Percentiles rank a stretch among this genome's conserved stretches.
Conservation (phyloP, 2,113 vertebrate species). For the Ornithorhynchus anatinus region DNA sequence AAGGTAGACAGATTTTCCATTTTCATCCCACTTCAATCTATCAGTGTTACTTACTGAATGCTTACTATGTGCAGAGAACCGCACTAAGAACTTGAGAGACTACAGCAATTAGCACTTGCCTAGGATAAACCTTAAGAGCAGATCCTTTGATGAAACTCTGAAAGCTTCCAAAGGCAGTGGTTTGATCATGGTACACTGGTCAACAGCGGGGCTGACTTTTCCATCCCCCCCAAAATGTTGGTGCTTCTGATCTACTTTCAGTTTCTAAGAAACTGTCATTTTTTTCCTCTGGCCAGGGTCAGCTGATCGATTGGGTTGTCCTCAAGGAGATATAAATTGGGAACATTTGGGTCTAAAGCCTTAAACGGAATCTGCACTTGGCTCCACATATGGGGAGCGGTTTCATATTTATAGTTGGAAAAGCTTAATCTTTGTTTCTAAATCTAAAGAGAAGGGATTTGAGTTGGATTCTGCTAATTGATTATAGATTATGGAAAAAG, state of each 20-base stretch:
- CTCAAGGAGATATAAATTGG: constrained; percentile 33
- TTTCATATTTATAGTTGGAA: constrained; percentile 46
- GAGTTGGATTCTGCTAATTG: constrained; percentile 55
- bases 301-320: constrained; percentile 24
- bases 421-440: constrained; percentile 49
- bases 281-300: constrained; percentile 36
- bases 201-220: not conserved
- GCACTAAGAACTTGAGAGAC: too few species aligned
- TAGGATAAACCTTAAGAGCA: too few species aligned
- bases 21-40: too few species aligned
- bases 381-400: constrained; percentile 5
- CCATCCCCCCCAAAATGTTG: constrained; percentile 1
- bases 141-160: too few species aligned
- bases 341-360: constrained; percentile 14
- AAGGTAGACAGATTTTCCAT: too few species aligned
- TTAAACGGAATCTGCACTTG: constrained; percentile 26
- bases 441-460: constrained; percentile 45
- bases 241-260: constrained; percentile 27
- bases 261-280: constrained; percentile 28
- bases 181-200: too few species aligned
- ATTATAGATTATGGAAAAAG: constrained; percentile 34
- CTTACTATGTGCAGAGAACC: too few species aligned
- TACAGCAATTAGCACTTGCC: too few species aligned
- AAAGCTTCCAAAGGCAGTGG: too few species aligned
- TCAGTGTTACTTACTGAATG: too few species aligned